Evolutionary conservation across 2,888 invertebrate genomes (phyloP), one percentile per base, ranked within the genome.

Genomic region (Biston stratarius): DNA sequence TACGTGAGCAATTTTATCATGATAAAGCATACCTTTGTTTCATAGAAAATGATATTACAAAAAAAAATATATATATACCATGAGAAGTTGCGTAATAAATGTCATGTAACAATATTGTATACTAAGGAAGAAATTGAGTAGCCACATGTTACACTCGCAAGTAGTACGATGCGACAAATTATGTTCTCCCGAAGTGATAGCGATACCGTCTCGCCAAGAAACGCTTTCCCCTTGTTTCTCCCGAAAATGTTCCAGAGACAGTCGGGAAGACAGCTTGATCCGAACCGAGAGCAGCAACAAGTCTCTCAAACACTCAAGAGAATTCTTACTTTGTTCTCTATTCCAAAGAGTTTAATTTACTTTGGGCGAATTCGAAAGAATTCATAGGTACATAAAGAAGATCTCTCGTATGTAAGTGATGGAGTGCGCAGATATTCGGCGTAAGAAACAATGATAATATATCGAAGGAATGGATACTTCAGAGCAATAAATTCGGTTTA

Each of bases 241-340:
- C 81, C 77, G 78, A 86, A 87, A 90, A 89, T 85, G 81, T 85
- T 85, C 84, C 86, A 86, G 85, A 85, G 87, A 87, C 85, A 88
- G 83, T 87, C 84, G 84, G 81, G 83, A 85, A 90, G 90, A 91
- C 91, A 91, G 88, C 90, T 91, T 89, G 91, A 91, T 91, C 91
- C 88, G 84, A 69, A 69, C 84, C 77, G 80, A 85, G 84, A 84
- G 81, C 89, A 91, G 91, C 91, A 92, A 92, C 92, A 92, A 91
- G 91, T 92, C 84, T 78, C 70, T 74, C 70, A 74, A 49, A 59
- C 59, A 73, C 76, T 79, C 84, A 81, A 74, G 75, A 82, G 78
- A 88, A 87, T 82, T 74, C 77, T 77, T 83, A 84, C 86, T 83
- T 80, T 89, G 76, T 79, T 59, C 65, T 67, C 73, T 49, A 73